These are phyloP conservation scores for Clistopyga incitator DNA, from an alignment of 2,888 invertebrate genomes.

Conservation along the genomic window DNA sequence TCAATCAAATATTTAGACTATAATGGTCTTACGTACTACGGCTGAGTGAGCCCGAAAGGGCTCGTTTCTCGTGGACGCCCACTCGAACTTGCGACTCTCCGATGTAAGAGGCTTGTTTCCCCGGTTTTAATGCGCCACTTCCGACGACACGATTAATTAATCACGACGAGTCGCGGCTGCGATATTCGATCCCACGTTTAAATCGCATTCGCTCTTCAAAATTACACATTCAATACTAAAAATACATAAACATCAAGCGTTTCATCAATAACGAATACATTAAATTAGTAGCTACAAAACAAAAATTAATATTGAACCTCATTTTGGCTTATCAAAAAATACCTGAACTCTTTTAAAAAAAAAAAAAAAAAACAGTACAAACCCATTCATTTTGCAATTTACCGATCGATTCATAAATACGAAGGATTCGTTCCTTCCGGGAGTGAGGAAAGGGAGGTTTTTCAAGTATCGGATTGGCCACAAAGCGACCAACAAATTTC, in stretches of 20 bases:
- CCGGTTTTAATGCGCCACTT: constrained; percentile 74
- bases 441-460: not conserved
- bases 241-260: not conserved
- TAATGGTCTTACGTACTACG: constrained; percentile 77
- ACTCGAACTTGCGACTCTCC: constrained; percentile 41
- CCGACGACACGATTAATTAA: constrained; percentile 76
- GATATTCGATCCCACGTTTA: constrained; percentile 1
- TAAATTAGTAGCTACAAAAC: too few species aligned
- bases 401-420: not conserved
- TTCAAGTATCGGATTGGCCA: not conserved
- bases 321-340: too few species aligned
- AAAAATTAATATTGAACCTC: too few species aligned
- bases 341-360: too few species aligned
- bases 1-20: constrained; percentile 80
- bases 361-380: too few species aligned
- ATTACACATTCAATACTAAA: not conserved
- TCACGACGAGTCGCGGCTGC: constrained; percentile 64
- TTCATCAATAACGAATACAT: too few species aligned
- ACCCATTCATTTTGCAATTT: too few species aligned
- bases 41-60: constrained; percentile 73
- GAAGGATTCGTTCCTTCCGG: not conserved
- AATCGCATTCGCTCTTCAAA: not conserved
- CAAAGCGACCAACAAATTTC: not conserved
- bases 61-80: constrained; percentile 53
- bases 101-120: constrained; percentile 71